Evolutionary conservation across 2,888 invertebrate species (phyloP).

Genomic region (Xylota segnis): DNA sequence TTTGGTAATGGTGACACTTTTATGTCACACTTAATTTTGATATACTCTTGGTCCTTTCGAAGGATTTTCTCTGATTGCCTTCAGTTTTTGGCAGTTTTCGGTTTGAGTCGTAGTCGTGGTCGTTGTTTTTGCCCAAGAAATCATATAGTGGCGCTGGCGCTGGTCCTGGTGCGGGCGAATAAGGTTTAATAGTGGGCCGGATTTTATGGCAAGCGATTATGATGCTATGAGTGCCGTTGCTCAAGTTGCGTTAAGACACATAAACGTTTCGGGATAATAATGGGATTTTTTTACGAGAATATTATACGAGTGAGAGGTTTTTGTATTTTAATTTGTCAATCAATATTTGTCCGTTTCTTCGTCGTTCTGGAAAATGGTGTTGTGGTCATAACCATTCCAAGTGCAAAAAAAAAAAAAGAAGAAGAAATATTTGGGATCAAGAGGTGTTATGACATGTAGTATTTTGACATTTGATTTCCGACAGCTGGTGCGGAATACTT

Average conservation of each 20-base stretch:
- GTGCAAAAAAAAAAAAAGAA: background rate
- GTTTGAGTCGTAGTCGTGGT: constrained; percentile 7
- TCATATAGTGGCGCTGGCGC: constrained; percentile 10
- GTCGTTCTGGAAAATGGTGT: constrained; percentile 11
- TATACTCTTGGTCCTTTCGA: constrained; percentile 67
- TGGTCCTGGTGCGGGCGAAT: constrained; percentile 6
- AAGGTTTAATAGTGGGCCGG: constrained; percentile 47
- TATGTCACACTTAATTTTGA: constrained; percentile 76
- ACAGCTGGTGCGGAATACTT: background rate
- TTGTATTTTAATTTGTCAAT: constrained; percentile 69
- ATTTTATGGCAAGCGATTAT: constrained; percentile 71
- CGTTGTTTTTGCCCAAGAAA: constrained; percentile 6
- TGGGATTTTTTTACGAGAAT: constrained; percentile 65
- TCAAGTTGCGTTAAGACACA: constrained; percentile 61
- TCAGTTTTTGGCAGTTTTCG: constrained; percentile 55
- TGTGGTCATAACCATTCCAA: constrained; percentile 31
- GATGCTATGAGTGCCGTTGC: constrained; percentile 58
- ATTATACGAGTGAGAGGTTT: constrained; percentile 61
- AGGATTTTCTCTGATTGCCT: constrained; percentile 74
- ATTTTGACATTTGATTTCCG: background rate
- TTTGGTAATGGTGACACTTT: constrained; percentile 70
- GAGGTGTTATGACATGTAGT: background rate
- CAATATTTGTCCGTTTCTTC: background rate
- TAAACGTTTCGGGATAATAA: constrained; percentile 62
- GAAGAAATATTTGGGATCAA: background rate